Evolutionary conservation across 2,888 invertebrate genomes (phyloP), one percentile per base, ranked within the genome.

Genomic region (Volucella inflata): DNA sequence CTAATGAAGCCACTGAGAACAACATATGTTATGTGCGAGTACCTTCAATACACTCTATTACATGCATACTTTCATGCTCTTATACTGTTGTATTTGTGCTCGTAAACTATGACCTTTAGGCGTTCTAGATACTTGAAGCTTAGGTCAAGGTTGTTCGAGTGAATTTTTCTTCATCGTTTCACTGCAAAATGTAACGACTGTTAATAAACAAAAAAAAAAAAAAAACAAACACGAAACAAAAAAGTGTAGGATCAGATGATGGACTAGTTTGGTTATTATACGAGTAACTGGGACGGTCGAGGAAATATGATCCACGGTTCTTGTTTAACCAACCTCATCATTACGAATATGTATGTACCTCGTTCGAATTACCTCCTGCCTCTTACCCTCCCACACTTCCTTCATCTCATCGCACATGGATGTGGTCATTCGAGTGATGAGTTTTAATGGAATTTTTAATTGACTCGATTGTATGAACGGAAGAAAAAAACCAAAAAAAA

Each of bases 401-500:
- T 42, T 21, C 42, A 50, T 42, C 16, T 12, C 30, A 44, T 67
- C 17, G 6, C 44, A 30, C 46, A n/a, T 67, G 36, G 65, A 64
- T 77, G 77, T 53, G 62, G 71, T 62, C 77, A 82, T 67, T 72
- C 62, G 57, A 67, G 60, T 77, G 77, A 82, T 72, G 60, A 67
- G 70, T 76, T 71, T 65, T 79, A 79, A 84, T 79, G 79, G 79
- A 79, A 74, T 65, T 75, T 68, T 78, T 74, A 83, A 83, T 83
- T 83, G 68, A 64, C 51, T 57, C 38, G 16, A 42, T 57, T 64
- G 67, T 57, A 46, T 48, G 40, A 62, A 72, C 36, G 21, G 57
- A 74, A 55, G 38, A 36, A n/a, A n/a, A n/a, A n/a, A n/a, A n/a
- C n/a, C 46, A 10, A 4, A 70, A 8, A 16, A 42, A n/a, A 40